Conservation (phyloP, 2,797 vertebrate species). For the Thunnus albacares region DNA sequence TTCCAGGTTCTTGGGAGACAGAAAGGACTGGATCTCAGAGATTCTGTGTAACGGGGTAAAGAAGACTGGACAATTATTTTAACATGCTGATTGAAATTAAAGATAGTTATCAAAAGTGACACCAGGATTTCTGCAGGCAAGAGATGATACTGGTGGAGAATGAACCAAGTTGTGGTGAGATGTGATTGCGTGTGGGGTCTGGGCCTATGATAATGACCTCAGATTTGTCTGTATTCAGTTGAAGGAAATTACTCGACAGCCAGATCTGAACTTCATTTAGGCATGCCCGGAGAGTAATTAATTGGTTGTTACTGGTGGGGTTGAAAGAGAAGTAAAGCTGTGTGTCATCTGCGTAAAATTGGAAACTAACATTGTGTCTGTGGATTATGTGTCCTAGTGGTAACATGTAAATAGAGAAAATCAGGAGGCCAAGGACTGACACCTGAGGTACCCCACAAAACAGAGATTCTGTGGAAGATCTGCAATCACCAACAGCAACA, state of each 20-base stretch:
- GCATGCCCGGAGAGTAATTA: neutral
- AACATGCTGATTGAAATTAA: too few species aligned
- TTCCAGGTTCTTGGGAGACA: too few species aligned
- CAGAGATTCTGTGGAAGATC: neutral
- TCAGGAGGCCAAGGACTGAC: neutral
- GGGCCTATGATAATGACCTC: neutral
- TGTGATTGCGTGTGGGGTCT: neutral
- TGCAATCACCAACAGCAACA: neutral
- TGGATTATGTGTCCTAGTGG: neutral
- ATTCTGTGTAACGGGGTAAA: too few species aligned
- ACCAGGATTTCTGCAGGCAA: too few species aligned
- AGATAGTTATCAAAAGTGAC: too few species aligned
- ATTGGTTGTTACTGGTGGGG: neutral
- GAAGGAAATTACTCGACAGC: neutral
- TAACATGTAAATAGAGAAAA: too few species aligned
- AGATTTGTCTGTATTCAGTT: neutral
- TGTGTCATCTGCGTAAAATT: neutral
- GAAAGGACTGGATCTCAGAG: too few species aligned
- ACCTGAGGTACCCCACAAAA: neutral
- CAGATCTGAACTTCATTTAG: too few species aligned
- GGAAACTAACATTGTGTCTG: neutral
- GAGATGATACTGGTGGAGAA: neutral
- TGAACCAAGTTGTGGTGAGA: neutral
- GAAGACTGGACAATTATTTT: too few species aligned
- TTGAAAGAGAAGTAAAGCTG: neutral